Base-by-base conservation (phyloP, 2,888 invertebrate genomes). In the Drosophila formosana region DNA sequence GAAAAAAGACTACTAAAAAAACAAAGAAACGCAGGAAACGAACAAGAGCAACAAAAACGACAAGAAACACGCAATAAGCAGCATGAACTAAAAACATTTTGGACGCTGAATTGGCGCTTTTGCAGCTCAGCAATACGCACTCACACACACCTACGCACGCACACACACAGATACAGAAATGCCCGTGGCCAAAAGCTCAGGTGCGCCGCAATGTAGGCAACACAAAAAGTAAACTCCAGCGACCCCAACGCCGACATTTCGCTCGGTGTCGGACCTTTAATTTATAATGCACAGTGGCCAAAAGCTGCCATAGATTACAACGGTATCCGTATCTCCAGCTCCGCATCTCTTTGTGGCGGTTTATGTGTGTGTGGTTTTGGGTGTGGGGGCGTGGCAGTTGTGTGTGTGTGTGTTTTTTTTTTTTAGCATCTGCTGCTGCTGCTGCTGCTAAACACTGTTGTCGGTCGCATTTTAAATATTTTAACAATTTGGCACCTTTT, bases 51-150 rank as follows among this genome's bases (percentile, higher is more conserved):
- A 58, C 52, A 37, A 41, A 37, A 58, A 30, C 68, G 70, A 79
- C 82, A 69, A 60, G 72, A 58, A 72, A 66, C 82, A 82, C 87
- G 82, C 82, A 84, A 84, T 78, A 79, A 78, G 84, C 68, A 74
- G 64, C 73, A 70, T 63, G 73, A 67, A 56, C 62, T 57, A 37
- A 66, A 87, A 72, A 84, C 78, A 79, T 70, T 77, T 69, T n/a
- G 51, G 65, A 37, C 85, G 75, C 82, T 83, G 82, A 83, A 83
- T 83, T 82, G 63, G 79, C 82, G 74, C 46, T 73, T 81, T 85
- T 72, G 53, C 34, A 39, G 37, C 25, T n/a, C 56, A n/a, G 50
- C 18, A 41, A 41, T 41, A 41, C 34, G 11, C 46, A 57, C 23
- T 25, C 5, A 23, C 32, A 70, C 18, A 37, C 11, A 56, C 26